Evolutionary conservation across 1,140 invertebrate genomes (phyloP), one percentile per base, ranked within the genome.

Genomic region (Drosophila jambulina): DNA sequence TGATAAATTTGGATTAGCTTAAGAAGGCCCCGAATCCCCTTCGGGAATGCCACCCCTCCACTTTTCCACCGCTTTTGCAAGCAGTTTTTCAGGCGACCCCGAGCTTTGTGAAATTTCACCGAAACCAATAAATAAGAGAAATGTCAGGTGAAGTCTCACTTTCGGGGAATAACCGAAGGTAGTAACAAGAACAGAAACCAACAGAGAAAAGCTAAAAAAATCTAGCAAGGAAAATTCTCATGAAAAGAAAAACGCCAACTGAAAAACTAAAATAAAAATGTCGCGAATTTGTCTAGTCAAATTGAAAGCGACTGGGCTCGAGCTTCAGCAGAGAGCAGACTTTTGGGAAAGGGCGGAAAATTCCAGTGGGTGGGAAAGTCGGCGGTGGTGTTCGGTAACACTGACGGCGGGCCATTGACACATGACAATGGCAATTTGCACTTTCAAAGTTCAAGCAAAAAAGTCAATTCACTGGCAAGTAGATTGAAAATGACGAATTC

Each of bases 1-100:
- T 82, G 79, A 67, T 82, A 82, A 81, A 81, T 60, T 81, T 81
- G 54, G 29, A 61, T 76, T 81, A 59, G 46, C 53, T 48, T 58
- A 43, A 42, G 58, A 40, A 61, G 45, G 65, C 19, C n/a, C 49
- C 27, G 21, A 38, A 23, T 51, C 59, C 54, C 32, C 42, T 21
- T 32, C 29, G 19, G 10, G 32, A 43, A 25, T 51, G 12, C 15
- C 4, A 13, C 15, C 3, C 4, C 49, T 15, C 34, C 29, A 29
- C 53, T 81, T 81, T 71, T 21, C 32, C 32, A n/a, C 10, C 51
- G 32, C 32, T 54, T 54, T 54, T 13, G 23, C 32, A 13, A 7
- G 13, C 51, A 54, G 29, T 54, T 34, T 51, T 27, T 6, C n/a
- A n/a, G n/a, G n/a, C n/a, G n/a, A n/a, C n/a, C 9, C 27, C 15